Base-by-base conservation (phyloP, 2,888 invertebrate species). In the Apeira syringaria region DNA sequence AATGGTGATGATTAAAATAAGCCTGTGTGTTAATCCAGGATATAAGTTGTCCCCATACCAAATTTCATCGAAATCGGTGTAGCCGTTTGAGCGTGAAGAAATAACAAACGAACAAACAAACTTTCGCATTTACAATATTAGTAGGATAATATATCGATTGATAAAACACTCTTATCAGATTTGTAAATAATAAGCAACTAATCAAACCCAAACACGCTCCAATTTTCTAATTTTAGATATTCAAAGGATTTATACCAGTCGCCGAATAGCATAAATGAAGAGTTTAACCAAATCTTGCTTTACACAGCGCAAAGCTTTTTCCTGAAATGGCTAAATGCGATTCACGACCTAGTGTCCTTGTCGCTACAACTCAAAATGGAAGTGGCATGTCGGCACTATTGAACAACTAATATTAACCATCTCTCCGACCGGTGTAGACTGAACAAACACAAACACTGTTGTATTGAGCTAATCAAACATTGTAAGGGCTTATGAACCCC, bases 391-490 rank as follows among this genome's bases (percentile, higher is more conserved):
- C 47, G 44, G 47, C 27, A 57, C 56, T 53, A 53, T 55, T 56
- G 47, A 62, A 58, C 58, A 50, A 54, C 61, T 50, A 59, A 66
- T 61, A 68, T 64, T 64, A 59, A 53, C 59, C 56, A 50, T 61
- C 60, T 63, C 61, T 46, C 59, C 63, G 50, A 52, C 53, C 61
- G 50, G 39, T 57, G 63, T 64, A 59, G 55, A 56, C 61, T 60
- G 50, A 56, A 54, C 63, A 67, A 71, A 74, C 67, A 68, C 63
- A 71, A 71, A 71, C 68, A 69, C 45, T 56, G 62, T 56, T 50
- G 63, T 63, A 71, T 68, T 61, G 68, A 62, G 64, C 64, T 72
- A 69, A 69, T 68, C 74, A 74, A 74, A 74, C 68, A 71, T 55
- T 59, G 59, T 61, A 60, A 68, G 69, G 62, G 69, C 64, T 67